Conservation (phyloP, 2,113 vertebrate genomes). For the Chaetodon trifascialis region DNA sequence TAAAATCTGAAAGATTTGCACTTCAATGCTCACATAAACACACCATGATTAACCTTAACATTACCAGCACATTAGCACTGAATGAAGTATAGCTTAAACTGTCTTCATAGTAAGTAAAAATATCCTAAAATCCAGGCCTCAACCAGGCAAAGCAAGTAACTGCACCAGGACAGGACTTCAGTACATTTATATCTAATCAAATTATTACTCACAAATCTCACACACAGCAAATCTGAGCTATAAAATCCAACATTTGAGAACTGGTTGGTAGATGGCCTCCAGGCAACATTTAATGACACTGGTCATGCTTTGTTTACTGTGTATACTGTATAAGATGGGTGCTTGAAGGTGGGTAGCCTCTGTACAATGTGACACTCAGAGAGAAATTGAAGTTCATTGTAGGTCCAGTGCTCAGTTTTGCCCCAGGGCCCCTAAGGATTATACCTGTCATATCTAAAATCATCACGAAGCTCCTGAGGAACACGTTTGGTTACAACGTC, state of each 20-base stretch:
- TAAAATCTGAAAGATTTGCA: neutral
- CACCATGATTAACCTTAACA: neutral
- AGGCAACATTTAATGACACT: slow-evolving; percentile 5
- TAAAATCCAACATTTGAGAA: neutral
- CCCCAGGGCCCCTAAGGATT: neutral
- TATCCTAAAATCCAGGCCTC: neutral
- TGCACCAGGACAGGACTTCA: too few species aligned
- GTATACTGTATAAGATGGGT: neutral
- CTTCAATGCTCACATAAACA: neutral
- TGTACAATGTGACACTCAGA: neutral
- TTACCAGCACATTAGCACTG: neutral
- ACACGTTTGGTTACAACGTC: neutral
- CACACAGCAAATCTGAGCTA: neutral
- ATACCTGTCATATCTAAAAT: neutral
- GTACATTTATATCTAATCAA: neutral
- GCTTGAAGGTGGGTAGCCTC: neutral
- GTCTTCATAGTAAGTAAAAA: neutral
- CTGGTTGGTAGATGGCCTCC: neutral
- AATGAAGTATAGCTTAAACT: neutral
- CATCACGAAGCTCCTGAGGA: neutral
- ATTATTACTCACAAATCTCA: neutral
- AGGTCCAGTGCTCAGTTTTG: neutral
- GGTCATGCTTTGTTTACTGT: neutral
- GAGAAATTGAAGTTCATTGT: neutral
- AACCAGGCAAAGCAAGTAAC: neutral